A percentile compares a stretch with the other conserved stretches of the same genome.
phyloP scores from a whole-genome alignment of 2,113 vertebrate genomes.

The Pluvialis apricaria region DNA sequence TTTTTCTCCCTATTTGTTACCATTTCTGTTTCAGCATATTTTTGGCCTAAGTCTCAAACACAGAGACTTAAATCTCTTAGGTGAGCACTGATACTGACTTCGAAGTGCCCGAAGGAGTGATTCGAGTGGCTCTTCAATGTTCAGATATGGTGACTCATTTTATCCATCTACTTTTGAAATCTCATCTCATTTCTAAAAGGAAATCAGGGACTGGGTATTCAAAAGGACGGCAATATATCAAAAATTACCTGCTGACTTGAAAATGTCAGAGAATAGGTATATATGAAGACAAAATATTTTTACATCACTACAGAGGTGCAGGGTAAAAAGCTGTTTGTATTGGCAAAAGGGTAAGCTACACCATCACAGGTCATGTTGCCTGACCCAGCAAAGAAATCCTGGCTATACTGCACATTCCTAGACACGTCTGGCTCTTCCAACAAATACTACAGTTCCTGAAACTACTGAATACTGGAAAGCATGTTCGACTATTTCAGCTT shows the following conservation, averaged over 20 bases:
- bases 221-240: not conserved
- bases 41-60: not conserved
- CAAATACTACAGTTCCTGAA: not conserved
- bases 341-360: not conserved
- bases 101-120: not conserved
- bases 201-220: not conserved
- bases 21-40: not conserved
- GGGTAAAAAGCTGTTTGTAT: not conserved
- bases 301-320: not conserved
- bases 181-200: not conserved
- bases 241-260: not conserved
- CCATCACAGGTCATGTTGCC: not conserved
- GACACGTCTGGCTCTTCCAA: not conserved
- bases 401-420: not conserved
- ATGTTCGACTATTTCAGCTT: not conserved
- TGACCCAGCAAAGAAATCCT: not conserved
- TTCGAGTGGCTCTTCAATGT: not conserved
- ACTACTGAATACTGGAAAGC: not conserved
- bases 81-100: not conserved
- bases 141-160: not conserved
- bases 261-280: not conserved
- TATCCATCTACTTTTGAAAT: not conserved
- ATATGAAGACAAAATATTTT: not conserved
- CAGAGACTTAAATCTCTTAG: not conserved
- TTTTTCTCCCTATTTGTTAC: not conserved